phyloP scores from a whole-genome alignment of 2,888 invertebrate genomes.

The Leucania comma region DNA sequence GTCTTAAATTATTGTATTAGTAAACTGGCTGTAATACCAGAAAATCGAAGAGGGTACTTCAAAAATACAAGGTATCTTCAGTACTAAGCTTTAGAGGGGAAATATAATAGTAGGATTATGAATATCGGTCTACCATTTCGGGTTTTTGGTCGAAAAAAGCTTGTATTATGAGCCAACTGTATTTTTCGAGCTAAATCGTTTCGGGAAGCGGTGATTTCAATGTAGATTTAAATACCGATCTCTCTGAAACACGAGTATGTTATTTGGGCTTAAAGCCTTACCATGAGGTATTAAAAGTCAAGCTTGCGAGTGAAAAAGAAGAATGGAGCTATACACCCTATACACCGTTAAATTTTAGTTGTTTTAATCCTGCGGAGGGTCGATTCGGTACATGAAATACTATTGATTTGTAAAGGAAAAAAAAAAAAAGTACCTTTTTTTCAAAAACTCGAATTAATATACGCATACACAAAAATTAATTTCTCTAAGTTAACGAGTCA shows the following conservation, averaged over 20 bases:
- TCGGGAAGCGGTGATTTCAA: constrained; percentile 20
- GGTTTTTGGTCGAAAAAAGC: constrained; percentile 18
- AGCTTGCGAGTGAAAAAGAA: no score
- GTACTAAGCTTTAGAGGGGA: constrained; percentile 23
- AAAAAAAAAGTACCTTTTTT: no score
- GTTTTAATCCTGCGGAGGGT: no score
- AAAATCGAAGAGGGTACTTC: constrained; percentile 37
- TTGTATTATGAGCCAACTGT: constrained; percentile 18
- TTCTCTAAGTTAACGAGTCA: no score
- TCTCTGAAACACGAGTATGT: not conserved
- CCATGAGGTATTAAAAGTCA: no score
- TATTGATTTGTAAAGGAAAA: no score
- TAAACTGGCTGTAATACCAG: constrained; percentile 30
- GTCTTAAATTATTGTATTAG: constrained; percentile 49
- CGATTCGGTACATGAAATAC: no score
- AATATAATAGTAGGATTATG: constrained; percentile 48
- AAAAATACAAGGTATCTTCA: constrained; percentile 33
- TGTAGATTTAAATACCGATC: constrained; percentile 1
- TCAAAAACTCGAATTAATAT: no score
- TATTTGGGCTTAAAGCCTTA: not conserved
- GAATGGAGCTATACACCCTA: no score
- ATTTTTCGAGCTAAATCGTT: constrained; percentile 25
- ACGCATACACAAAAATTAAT: no score
- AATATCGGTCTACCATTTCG: constrained; percentile 30
- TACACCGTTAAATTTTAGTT: no score